A percentile compares a stretch with the other conserved stretches of the same genome.
phyloP scores from a whole-genome alignment of 2,797 vertebrate species.

The Glyptemys insculpta region DNA sequence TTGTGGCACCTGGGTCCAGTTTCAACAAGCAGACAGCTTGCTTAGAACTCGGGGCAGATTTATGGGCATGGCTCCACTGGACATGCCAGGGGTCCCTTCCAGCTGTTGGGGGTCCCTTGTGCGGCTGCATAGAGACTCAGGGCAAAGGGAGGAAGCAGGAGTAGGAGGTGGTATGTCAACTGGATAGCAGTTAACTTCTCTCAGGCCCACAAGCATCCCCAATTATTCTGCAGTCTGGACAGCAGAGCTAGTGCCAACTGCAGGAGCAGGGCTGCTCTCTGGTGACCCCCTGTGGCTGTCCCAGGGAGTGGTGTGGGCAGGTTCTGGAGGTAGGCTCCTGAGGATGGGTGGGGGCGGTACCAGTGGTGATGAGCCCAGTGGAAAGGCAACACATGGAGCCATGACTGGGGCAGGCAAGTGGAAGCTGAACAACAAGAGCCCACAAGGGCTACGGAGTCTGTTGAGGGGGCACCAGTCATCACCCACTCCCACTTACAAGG shows the following conservation, averaged over 20 bases:
- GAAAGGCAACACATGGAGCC: neutral
- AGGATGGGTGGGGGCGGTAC: neutral
- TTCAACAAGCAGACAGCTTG: neutral
- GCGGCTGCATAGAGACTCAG: neutral
- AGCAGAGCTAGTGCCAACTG: neutral
- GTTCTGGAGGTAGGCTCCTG: neutral
- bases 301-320: conserved; percentile 1
- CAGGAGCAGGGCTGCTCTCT: neutral
- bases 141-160: neutral
- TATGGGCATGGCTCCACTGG: neutral
- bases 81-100: neutral
- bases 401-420: neutral
- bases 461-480: neutral
- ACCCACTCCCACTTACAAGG: neutral
- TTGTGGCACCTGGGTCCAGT: neutral
- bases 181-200: neutral
- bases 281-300: neutral
- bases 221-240: neutral
- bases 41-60: neutral
- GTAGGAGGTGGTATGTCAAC: neutral
- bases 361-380: neutral
- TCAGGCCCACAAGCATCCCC: neutral
- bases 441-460: neutral
- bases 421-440: neutral
- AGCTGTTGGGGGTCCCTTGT: neutral